Evolutionary conservation across 2,797 vertebrate species (phyloP).

Genomic region (Hemibagrus guttatus): DNA sequence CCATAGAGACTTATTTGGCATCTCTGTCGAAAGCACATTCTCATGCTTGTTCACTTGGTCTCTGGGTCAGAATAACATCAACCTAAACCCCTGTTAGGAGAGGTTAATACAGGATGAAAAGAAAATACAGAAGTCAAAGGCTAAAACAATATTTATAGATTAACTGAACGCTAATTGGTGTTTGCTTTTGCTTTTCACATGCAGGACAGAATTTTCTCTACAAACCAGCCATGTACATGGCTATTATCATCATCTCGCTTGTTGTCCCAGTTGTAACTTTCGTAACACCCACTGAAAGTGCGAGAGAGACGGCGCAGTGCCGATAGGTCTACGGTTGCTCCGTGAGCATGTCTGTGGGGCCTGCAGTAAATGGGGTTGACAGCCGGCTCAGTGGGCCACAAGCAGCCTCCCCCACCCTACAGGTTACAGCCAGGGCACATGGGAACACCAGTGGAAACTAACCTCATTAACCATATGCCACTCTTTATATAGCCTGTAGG

Average conservation of each 20-base stretch:
- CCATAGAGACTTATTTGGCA: too few species aligned
- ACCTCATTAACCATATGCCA: slow-evolving; percentile 47
- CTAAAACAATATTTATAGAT: too few species aligned
- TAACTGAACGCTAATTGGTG: background rate
- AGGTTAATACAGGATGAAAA: background rate
- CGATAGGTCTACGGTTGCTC: background rate
- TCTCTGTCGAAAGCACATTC: too few species aligned
- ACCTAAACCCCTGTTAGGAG: too few species aligned
- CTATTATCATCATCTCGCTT: background rate
- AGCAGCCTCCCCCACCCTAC: slow-evolving; percentile 26
- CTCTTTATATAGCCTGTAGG: slow-evolving; percentile 33
- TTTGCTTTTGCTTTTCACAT: background rate
- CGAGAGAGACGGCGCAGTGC: background rate
- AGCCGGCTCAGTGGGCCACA: slow-evolving; percentile 43
- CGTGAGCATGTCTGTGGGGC: slow-evolving; percentile 10
- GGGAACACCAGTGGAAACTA: slow-evolving; percentile 47
- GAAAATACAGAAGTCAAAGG: background rate
- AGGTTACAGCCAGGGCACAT: slow-evolving; percentile 50
- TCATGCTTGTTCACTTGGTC: too few species aligned
- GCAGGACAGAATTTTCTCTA: background rate
- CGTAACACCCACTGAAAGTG: background rate
- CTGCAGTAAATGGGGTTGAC: slow-evolving; percentile 43
- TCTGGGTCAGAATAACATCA: too few species aligned
- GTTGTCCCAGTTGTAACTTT: background rate
- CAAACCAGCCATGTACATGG: background rate